phyloP scores from a whole-genome alignment of 2,113 vertebrate species.

The Halcyon malimbica region DNA sequence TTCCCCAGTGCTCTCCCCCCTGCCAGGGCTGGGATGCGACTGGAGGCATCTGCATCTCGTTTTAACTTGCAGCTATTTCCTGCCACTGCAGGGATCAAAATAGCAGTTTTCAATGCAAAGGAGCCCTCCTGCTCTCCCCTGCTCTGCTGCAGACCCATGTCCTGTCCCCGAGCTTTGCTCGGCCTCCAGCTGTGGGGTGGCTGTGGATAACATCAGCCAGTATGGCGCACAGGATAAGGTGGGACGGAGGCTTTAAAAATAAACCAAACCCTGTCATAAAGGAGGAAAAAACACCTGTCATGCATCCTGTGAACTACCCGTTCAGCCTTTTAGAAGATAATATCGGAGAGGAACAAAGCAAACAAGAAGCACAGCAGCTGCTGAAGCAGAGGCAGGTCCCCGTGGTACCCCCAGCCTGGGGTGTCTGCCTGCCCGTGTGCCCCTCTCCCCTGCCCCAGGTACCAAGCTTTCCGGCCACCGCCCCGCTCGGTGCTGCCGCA shows the following conservation, averaged over 20 bases:
- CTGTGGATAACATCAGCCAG: not conserved
- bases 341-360: not conserved
- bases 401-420: not conserved
- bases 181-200: not conserved
- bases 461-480: not conserved
- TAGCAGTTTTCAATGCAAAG: not conserved
- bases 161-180: not conserved
- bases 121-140: not conserved
- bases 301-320: not conserved
- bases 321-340: not conserved
- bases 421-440: not conserved
- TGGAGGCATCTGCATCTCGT: not conserved
- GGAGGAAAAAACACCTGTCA: constrained; percentile 28
- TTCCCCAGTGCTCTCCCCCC: not conserved
- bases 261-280: not conserved
- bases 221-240: not conserved
- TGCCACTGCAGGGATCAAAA: not conserved
- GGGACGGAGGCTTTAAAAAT: constrained; percentile 2
- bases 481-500: not conserved
- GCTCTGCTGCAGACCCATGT: not conserved
- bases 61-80: constrained; percentile 47
- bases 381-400: not conserved
- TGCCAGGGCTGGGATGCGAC: not conserved
- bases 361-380: not conserved
- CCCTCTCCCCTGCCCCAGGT: not conserved